Percentiles rank a stretch among this genome's conserved stretches.
Evolutionary conservation across 1,140 invertebrate species (phyloP).

Genomic region (Leptinotarsa defecta): DNA sequence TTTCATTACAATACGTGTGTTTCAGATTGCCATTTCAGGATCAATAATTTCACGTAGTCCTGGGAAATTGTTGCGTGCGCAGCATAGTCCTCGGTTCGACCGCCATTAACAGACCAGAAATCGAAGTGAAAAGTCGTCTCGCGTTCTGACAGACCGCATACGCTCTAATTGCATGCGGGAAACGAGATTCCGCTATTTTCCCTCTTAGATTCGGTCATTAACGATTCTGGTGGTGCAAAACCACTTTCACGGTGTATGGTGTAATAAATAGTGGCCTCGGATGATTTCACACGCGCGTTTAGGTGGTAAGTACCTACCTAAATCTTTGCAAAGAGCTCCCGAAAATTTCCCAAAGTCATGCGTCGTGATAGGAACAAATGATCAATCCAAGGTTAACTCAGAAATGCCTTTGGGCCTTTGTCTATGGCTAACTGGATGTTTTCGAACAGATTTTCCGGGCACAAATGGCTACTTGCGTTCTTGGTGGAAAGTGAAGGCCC

Average conservation of each 20-base stretch:
- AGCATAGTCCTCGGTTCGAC: slow-evolving; percentile 27
- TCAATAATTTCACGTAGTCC: slow-evolving; percentile 45
- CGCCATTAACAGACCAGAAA: slow-evolving; percentile 44
- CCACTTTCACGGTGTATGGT: slow-evolving; percentile 44
- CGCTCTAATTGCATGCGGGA: slow-evolving; percentile 41
- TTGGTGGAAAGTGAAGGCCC: no score
- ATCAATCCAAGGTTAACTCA: not conserved
- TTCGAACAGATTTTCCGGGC: no score
- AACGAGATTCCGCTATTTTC: slow-evolving; percentile 34
- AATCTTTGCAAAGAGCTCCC: not conserved
- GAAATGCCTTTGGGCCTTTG: no score
- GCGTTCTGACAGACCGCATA: not conserved
- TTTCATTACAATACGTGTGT: slow-evolving; percentile 37
- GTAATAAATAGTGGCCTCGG: slow-evolving; percentile 49
- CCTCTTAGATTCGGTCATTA: slow-evolving; percentile 13
- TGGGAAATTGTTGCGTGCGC: slow-evolving; percentile 42
- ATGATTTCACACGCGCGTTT: slow-evolving; percentile 45
- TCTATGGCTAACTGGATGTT: no score
- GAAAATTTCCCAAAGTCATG: slow-evolving; percentile 17
- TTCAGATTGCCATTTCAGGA: slow-evolving; percentile 45
- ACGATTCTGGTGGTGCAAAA: not conserved
- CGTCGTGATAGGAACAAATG: slow-evolving; percentile 16
- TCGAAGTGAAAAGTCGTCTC: slow-evolving; percentile 40
- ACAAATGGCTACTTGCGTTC: no score
- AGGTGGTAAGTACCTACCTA: slow-evolving; percentile 40